Evolutionary conservation across 2,113 vertebrate genomes (phyloP), one percentile per base, ranked within the genome.

Genomic region (Pitta sordida): DNA sequence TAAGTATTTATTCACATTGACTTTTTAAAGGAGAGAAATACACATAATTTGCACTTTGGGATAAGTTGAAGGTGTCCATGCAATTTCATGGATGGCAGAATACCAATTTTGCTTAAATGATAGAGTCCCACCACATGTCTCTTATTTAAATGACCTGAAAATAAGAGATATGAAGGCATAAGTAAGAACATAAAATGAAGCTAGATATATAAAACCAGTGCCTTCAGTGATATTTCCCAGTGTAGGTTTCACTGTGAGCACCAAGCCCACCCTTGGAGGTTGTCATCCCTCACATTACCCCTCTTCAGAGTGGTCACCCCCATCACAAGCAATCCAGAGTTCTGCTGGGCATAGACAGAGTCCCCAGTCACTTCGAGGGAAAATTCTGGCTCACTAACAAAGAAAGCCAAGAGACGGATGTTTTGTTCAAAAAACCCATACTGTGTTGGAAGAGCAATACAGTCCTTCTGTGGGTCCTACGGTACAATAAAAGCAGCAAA

Each of bases 21-120:
- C 71, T 96, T 96, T 96, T 93, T 77, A 95, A 94, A 68, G 69
- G 77, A 93, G 44, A 94, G 85, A 95, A 97, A 96, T 91, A 88
- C 82, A 96, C 81, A 63, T 97, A 93, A 96, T 96, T 95, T 96
- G 94, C 94, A 93, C 91, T 90, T 94, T 74, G 91, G 94, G 96
- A 96, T 95, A 95, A 96, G 94, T 94, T 94, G 81, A 94, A 96
- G 88, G 94, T 96, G 91, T 93, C 94, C 95, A 91, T 95, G 96
- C 95, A 97, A 96, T 96, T 97, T 97, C 96, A 96, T 97, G 96
- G 96, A 96, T 96, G 96, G 93, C 91, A 96, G 96, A 96, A 97
- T 93, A 97, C 90, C 95, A 96, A 97, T 97, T 97, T 97, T 95
- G 84, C 77, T 96, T 96, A 96, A 97, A 94, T 94, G 94, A 96